Base-by-base conservation (phyloP, 2,113 vertebrate genomes). In the Mastomys natalensis region DNA sequence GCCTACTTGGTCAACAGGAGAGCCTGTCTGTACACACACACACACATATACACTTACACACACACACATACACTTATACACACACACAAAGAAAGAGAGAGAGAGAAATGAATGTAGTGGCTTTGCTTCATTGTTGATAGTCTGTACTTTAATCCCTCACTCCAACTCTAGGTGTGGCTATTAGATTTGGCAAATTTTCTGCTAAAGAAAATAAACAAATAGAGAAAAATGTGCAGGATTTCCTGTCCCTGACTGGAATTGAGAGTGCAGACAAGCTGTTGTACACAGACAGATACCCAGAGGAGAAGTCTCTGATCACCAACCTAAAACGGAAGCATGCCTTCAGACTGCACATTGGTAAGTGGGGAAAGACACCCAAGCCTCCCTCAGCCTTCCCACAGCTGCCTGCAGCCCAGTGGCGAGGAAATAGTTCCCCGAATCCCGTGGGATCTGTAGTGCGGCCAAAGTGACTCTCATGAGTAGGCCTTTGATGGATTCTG, bases 151-250 rank as follows among this genome's bases (percentile, higher is more conserved):
- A n/a, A 5, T 51, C 19, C 15, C 6, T 0, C 16, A 53, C 62
- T 34, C 3, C 7, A 80, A 6, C 96, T 95, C 80, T 82, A 99
- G 99, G 99, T 51, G 80, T 99, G 0, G 4, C 97, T 48, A 97
- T 99, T 95, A 98, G 62, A 68, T 98, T 98, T 96, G 99, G 99
- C 80, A 98, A 97, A 74, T 99, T 99, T 96, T 98, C 98, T 1
- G 21, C 62, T 15, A 98, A 98, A 76, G 99, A 99, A 96, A 99
- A 99, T 7, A 1, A 98, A 48, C 98, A 98, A 84, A 82, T 99
- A 85, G 91, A 60, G 70, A 97, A 97, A 90, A 99, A 99, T 0
- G 4, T 99, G 19, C 90, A 98, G 2, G 97, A 98, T 1, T 99
- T 99, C 62, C 96, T 99, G 21, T 2, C 89, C 0, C 31, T 98